Base-by-base conservation (phyloP, 2,797 vertebrate genomes). In the Chlorospingus semifuscus region DNA sequence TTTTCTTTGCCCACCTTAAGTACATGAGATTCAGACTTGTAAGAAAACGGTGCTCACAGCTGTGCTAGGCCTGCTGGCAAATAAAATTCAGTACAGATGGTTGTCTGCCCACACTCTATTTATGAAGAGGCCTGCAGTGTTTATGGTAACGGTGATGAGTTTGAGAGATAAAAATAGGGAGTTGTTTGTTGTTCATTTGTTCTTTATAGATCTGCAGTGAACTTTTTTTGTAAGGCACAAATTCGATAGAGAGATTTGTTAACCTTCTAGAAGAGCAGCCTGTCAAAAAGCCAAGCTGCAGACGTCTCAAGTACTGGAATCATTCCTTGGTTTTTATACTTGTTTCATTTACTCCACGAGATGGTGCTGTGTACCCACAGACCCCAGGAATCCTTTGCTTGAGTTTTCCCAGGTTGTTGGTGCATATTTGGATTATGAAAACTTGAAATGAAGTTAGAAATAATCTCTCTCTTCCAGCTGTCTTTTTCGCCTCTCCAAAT, bases 111-210 rank as follows among this genome's bases (percentile, higher is more conserved):
- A 98, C 97, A 80, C 30, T 97, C 97, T 97, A 97, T 98, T 98
- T 98, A 96, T 91, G 94, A 95, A 96, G 84, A 97, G 94, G 86
- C 94, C 91, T 90, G 52, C 55, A 94, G 90, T 97, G 97, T 98
- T 98, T 98, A 96, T 96, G 93, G 97, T 98, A 97, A 95, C 50
- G 21, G 87, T 89, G 93, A 95, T 95, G 95, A 93, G 93, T 95
- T 97, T 96, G 89, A 77, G 89, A 90, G 96, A 96, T 97, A 98
- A 98, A 98, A 98, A 98, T 98, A 98, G 93, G 90, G 93, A 97
- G 87, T 93, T 97, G 95, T 97, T 98, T 97, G 96, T 97, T 97
- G 97, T 98, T 97, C 96, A 95, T 95, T 97, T 97, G 94, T 97
- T 97, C 96, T 97, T 97, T 97, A 91, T 96, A 96, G 91, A 95